These are phyloP conservation scores for Pampusana beccarii DNA, from an alignment of 2,113 vertebrate species.

Conservation along the genomic window DNA sequence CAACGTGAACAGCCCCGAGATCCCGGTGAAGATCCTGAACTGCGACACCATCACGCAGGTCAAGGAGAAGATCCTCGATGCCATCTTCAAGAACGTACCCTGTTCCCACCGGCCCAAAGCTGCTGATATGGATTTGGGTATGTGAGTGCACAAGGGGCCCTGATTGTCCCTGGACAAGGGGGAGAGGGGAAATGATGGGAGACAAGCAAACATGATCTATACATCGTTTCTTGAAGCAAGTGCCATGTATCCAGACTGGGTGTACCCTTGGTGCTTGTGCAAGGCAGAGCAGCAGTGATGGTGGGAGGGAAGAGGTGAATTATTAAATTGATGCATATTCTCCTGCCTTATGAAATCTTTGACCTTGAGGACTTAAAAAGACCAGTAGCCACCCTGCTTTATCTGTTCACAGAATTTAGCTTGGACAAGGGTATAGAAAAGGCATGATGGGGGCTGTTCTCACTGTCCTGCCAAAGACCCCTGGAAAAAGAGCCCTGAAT, in stretches of 20 bases:
- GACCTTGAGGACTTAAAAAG: background rate
- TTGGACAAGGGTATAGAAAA: background rate
- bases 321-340: background rate
- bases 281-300: background rate
- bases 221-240: background rate
- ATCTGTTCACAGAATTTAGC: background rate
- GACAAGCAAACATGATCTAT: background rate
- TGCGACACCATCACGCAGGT: slow-evolving; percentile 98
- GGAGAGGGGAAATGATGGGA: too few species aligned
- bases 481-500: background rate
- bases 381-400: background rate
- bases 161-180: background rate
- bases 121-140: slow-evolving; percentile 97
- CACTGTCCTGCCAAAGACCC: background rate
- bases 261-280: background rate
- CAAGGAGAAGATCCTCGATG: slow-evolving; percentile 97
- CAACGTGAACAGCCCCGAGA: slow-evolving; percentile 92
- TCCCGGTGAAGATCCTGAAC: slow-evolving; percentile 95
- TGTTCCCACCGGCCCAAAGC: slow-evolving; percentile 96
- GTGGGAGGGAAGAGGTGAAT: background rate
- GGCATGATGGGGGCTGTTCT: background rate
- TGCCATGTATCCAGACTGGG: background rate
- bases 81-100: slow-evolving; percentile 97
- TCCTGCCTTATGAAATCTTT: background rate
- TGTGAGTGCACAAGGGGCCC: background rate